Evolutionary conservation across 2,888 invertebrate species (phyloP), one percentile per base, ranked within the genome.

Genomic region (Tromatobia lineatoria): DNA sequence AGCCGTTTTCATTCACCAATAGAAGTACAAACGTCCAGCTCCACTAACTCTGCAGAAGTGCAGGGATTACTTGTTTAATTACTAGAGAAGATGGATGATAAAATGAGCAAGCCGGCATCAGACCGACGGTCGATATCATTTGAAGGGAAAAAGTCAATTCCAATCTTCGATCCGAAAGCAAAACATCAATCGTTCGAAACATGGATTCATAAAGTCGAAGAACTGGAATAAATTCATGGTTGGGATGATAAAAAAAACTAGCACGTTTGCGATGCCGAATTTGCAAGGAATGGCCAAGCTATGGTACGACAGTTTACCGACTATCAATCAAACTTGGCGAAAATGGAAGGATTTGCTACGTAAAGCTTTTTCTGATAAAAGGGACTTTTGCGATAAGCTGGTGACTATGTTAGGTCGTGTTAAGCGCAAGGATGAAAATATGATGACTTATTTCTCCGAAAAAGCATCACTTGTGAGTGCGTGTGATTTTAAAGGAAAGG

Each of bases 281-380:
- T 34, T 70, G 20, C 50, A 25, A 3, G 70, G 70, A 8, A 34
- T 70, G 52, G 70, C 70, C 50, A 70, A 52, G 0, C 42, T 2
- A 15, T 70, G 70, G 70, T 70, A 50, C 70, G 64, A 52, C 6
- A 15, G 52, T 13, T 52, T 71, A 57, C 23, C 50, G 57, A 52
- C 59, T 4, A 25, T 79, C 20, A 38, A 47, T 4, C 42, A 54
- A 20, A 75, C 18, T 3, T 80, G 75, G 74, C 18, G 20, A 23
- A 69, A 81, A 57, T 81, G 76, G 81, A 76, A 81, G 38, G 50
- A 42, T 15, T 20, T 54, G 42, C 69, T 81, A 1, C 15, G 66
- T 11, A 52, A 54, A 13, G 78, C 82, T 7, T 82, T 82, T n/a
- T 67, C 78, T 18, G 78, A 82, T 23, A 57, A 74, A 20, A 82